phyloP scores from a whole-genome alignment of 2,797 vertebrate species.

The Trachops cirrhosus region DNA sequence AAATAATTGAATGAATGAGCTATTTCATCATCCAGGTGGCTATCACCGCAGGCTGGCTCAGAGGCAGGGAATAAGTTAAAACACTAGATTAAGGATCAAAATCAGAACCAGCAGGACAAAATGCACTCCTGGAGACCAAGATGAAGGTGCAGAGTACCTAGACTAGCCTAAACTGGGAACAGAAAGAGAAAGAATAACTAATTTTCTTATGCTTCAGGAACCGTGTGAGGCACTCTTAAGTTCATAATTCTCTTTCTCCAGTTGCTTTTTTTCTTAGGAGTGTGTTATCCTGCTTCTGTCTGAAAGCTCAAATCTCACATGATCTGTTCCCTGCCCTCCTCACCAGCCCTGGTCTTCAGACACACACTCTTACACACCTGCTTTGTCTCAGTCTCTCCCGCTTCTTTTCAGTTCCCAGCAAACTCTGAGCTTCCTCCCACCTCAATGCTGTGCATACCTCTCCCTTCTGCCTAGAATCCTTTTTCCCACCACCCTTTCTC shows the following conservation, averaged over 20 bases:
- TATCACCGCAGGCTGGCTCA: not conserved
- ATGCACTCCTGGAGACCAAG: not conserved
- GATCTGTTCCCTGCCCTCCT: not conserved
- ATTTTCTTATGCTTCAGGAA: not conserved
- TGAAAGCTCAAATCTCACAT: not conserved
- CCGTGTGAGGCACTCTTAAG: not conserved
- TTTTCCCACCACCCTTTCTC: not conserved
- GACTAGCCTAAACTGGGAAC: not conserved
- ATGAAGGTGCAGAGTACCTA: not conserved
- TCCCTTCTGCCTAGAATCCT: not conserved
- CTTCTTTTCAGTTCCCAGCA: conserved; percentile 15
- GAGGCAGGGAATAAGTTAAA: not conserved
- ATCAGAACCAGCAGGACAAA: not conserved
- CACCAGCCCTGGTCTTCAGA: not conserved
- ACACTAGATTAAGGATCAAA: not conserved
- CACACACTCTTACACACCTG: not conserved
- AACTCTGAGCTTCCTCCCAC: not conserved
- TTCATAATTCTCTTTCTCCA: not conserved
- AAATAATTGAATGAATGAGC: not conserved
- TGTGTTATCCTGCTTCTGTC: not conserved
- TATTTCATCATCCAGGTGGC: not conserved
- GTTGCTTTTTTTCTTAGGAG: not conserved
- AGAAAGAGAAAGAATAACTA: not conserved
- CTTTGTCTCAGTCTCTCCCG: not conserved
- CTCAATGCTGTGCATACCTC: not conserved